Base-by-base conservation (phyloP, 1,140 invertebrate species). In the Trissolcus basalis region DNA sequence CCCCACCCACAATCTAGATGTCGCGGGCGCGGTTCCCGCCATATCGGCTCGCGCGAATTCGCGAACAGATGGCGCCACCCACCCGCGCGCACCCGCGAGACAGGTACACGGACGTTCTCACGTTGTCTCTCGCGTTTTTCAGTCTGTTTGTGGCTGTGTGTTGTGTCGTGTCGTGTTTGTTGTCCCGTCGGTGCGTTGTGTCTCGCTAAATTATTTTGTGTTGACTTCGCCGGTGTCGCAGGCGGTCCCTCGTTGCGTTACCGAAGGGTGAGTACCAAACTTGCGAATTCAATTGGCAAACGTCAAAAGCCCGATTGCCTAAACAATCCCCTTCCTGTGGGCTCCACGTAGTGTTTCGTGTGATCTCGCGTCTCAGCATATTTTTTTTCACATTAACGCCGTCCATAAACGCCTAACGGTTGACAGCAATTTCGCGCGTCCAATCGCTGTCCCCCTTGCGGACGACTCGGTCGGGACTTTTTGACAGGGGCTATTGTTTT, bases 141-240 rank as follows among this genome's bases (percentile, higher is more conserved):
- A 65, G 73, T 76, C 73, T 65, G 50, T 70, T 70, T 70, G 73
- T 76, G 65, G 48, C 60, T 67, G 73, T 76, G 73, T 58, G 65
- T 65, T 70, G 65, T 64, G 64, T 43, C 27, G 73, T 65, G 60
- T 65, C 73, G 73, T 51, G 63, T 63, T 68, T 63, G 16, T 44
- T 49, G 43, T 70, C 64, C 64, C 36, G 64, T 76, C 60, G 8
- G 65, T 43, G 44, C n/a, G 48, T 47, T 55, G 49, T 49, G 61
- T 41, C 15, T 15, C 3, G 49, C 9, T 33, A 43, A 53, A 48
- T 58, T 35, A 41, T 76, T 67, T 49, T 59, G 19, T 50, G 13
- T 55, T 56, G 12, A 67, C 33, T 0, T 36, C 7, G 51, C 32
- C 39, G 45, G 48, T 32, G 59, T 49, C 13, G 19, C 53, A 47